Evolutionary conservation across 2,113 vertebrate genomes (phyloP).

Genomic region (Tretioscincus oriximinensis): DNA sequence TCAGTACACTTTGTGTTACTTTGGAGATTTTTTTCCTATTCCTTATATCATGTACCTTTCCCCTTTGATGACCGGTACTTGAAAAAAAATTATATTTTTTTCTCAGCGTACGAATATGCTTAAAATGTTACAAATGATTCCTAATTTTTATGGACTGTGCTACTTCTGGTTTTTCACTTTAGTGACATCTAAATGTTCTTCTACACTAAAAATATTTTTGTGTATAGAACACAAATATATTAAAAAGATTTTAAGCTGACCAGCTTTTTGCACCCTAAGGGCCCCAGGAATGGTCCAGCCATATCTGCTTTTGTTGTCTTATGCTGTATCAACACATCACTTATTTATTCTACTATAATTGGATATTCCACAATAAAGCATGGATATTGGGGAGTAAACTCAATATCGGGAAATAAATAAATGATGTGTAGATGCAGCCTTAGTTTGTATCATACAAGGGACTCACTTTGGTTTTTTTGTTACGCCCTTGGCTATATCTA

Average conservation of each 20-base stretch:
- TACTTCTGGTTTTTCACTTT: not conserved
- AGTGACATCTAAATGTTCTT: not conserved
- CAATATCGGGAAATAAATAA: no score
- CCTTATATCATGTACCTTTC: not conserved
- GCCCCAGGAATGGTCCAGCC: no score
- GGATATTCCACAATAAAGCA: no score
- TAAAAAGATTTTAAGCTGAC: not conserved
- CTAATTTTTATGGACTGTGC: not conserved
- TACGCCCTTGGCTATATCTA: not conserved
- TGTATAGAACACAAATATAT: not conserved
- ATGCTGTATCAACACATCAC: not conserved
- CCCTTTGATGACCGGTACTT: not conserved
- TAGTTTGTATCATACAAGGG: no score
- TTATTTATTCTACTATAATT: no score
- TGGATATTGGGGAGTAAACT: no score
- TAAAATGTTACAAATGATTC: no score
- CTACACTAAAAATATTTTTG: not conserved
- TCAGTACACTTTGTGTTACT: not conserved
- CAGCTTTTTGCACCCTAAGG: not conserved
- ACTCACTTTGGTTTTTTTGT: not conserved
- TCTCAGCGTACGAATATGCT: no score
- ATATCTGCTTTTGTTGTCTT: not conserved
- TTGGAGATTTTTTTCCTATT: not conserved
- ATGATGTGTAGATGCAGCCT: no score
- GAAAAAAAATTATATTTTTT: no score